A percentile compares a stretch with the other conserved stretches of the same genome.
These are phyloP conservation scores for Sebastes dallii DNA, from an alignment of 2,797 vertebrate species.

Conservation along the genomic window DNA sequence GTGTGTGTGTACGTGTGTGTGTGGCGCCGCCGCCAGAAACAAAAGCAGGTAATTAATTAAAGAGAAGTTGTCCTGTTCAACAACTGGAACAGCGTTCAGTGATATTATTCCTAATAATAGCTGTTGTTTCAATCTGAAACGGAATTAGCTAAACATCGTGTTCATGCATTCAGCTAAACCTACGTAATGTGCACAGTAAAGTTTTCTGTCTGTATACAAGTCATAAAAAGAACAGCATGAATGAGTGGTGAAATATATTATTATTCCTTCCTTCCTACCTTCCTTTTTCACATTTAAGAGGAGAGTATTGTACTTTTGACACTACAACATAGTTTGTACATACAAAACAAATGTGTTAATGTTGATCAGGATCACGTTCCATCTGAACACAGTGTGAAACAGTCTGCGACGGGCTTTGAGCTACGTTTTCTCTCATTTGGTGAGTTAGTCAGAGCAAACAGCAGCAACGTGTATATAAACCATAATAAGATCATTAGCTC, in stretches of 20 bases:
- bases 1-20: slow-evolving; percentile 11
- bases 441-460: too few relatives aligned
- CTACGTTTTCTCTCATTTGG: too few relatives aligned
- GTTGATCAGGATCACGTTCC: too few relatives aligned
- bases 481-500: neutral
- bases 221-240: slow-evolving; percentile 7
- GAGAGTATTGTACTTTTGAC: neutral
- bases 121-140: slow-evolving; percentile 53
- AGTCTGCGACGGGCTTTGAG: too few relatives aligned
- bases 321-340: neutral
- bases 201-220: slow-evolving; percentile 23
- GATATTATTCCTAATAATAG: slow-evolving; percentile 70
- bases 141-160: slow-evolving; percentile 49
- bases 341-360: too few relatives aligned
- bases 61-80: slow-evolving; percentile 76
- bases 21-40: slow-evolving; percentile 66
- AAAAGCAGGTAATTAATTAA: slow-evolving; percentile 81
- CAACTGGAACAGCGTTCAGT: slow-evolving; percentile 65
- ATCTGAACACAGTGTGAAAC: too few relatives aligned
- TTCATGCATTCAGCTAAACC: slow-evolving; percentile 32
- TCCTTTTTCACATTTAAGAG: neutral
- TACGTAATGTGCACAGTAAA: slow-evolving; percentile 12
- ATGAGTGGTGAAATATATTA: neutral
- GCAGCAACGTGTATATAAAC: too few relatives aligned
- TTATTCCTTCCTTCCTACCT: neutral